Evolutionary conservation across 2,888 invertebrate genomes (phyloP).

Genomic region (Caenorhabditis afra): DNA sequence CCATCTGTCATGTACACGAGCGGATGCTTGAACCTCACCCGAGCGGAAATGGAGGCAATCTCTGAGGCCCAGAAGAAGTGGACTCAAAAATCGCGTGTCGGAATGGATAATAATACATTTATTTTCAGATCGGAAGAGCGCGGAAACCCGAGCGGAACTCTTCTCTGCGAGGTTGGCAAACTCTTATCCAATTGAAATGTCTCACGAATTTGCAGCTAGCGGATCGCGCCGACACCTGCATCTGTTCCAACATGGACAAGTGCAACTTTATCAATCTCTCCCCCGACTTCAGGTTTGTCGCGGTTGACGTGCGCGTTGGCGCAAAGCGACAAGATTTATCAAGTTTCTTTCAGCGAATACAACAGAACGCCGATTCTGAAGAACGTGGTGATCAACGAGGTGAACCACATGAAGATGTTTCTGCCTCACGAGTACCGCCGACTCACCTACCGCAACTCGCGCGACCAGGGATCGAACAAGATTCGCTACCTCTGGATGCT

Average conservation of each 20-base stretch:
- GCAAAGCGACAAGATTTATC: too few relatives aligned
- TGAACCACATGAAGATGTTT: conserved; percentile 45
- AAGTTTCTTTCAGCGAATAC: conserved; percentile 38
- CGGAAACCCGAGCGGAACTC: conserved; percentile 36
- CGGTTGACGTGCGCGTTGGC: not conserved
- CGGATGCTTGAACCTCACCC: conserved; percentile 54
- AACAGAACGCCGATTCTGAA: conserved; percentile 36
- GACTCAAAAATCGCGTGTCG: not conserved
- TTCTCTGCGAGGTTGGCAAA: conserved; percentile 43
- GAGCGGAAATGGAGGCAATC: conserved; percentile 23
- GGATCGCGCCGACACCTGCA: conserved; percentile 35
- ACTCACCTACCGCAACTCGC: conserved; percentile 4
- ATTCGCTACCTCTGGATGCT: conserved; percentile 10
- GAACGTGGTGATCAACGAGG: conserved; percentile 38
- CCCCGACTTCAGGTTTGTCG: conserved; percentile 32
- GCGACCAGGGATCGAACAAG: not conserved
- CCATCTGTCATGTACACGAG: conserved; percentile 55
- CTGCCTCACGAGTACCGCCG: conserved; percentile 52
- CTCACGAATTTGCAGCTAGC: conserved; percentile 24
- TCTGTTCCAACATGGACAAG: conserved; percentile 51
- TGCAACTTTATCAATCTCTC: conserved; percentile 52
- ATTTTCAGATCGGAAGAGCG: conserved; percentile 31
- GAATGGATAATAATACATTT: not conserved
- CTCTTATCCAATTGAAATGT: not conserved
- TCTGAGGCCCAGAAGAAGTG: conserved; percentile 30